Conservation (phyloP, 1,140 invertebrate species). For the Formica selysi region DNA sequence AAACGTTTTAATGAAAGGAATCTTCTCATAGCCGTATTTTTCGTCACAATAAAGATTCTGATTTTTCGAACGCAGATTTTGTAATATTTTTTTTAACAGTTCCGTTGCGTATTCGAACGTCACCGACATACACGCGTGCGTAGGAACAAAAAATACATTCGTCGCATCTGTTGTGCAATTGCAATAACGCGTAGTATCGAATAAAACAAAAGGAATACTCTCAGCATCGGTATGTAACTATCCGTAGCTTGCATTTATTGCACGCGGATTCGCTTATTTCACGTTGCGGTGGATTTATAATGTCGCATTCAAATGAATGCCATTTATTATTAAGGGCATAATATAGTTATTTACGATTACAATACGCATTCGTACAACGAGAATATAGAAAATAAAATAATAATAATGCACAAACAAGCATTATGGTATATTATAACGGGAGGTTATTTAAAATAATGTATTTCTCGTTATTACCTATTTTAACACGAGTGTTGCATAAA, state of each 20-base stretch:
- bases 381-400: slow-evolving; percentile 46
- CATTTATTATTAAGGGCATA: slow-evolving; percentile 25
- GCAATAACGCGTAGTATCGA: slow-evolving; percentile 42
- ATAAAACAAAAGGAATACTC: slow-evolving; percentile 31
- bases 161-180: slow-evolving; percentile 32
- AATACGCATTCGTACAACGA: not conserved
- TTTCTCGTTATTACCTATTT: slow-evolving; percentile 21
- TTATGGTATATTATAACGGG: slow-evolving; percentile 19
- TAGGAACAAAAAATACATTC: slow-evolving; percentile 45
- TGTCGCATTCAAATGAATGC: slow-evolving; percentile 25
- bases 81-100: slow-evolving; percentile 20
- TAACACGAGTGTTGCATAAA: not conserved
- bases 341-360: slow-evolving; percentile 29
- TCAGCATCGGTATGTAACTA: slow-evolving; percentile 5
- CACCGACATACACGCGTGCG: not conserved
- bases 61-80: slow-evolving; percentile 45
- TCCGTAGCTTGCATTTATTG: slow-evolving; percentile 32
- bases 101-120: not conserved
- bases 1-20: slow-evolving; percentile 44
- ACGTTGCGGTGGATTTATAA: slow-evolving; percentile 34
- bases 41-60: slow-evolving; percentile 38
- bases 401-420: slow-evolving; percentile 20
- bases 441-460: not conserved
- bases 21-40: slow-evolving; percentile 5
- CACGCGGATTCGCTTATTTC: slow-evolving; percentile 8